Conservation (phyloP, 2,888 invertebrate genomes). For the Acrobasis suavella region DNA sequence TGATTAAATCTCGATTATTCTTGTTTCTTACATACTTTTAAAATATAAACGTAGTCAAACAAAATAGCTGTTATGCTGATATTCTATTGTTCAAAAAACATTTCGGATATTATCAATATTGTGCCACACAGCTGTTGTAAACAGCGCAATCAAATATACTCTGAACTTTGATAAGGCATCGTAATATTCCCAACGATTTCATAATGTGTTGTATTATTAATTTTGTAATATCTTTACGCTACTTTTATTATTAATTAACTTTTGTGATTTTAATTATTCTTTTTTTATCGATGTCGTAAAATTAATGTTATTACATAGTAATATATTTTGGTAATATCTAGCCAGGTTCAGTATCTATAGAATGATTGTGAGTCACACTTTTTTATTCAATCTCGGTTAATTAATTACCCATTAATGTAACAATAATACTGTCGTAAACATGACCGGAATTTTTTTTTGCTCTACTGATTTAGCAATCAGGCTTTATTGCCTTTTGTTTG, state of each 20-base stretch:
- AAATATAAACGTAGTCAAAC: too few relatives aligned
- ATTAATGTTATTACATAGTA: background rate
- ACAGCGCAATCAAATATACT: constrained; percentile 24
- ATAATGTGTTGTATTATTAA: background rate
- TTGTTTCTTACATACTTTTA: too few relatives aligned
- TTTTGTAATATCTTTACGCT: background rate
- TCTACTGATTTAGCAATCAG: too few relatives aligned
- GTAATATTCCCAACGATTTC: constrained; percentile 25
- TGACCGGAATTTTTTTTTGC: too few relatives aligned
- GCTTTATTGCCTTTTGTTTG: background rate
- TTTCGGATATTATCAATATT: constrained; percentile 9
- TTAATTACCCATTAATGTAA: too few relatives aligned
- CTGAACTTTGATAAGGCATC: constrained; percentile 24
- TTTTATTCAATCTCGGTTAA: too few relatives aligned
- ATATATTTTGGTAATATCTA: too few relatives aligned
- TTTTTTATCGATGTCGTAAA: background rate
- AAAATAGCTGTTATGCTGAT: too few relatives aligned
- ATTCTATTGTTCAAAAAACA: background rate
- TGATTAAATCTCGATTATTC: too few relatives aligned
- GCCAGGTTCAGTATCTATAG: too few relatives aligned
- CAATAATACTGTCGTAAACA: too few relatives aligned
- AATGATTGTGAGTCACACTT: too few relatives aligned
- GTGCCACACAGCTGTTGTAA: constrained; percentile 20
- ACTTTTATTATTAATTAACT: background rate
- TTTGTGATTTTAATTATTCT: background rate